These are phyloP conservation scores for Triplophysa rosa DNA, from an alignment of 2,113 vertebrate genomes.

Conservation along the genomic window DNA sequence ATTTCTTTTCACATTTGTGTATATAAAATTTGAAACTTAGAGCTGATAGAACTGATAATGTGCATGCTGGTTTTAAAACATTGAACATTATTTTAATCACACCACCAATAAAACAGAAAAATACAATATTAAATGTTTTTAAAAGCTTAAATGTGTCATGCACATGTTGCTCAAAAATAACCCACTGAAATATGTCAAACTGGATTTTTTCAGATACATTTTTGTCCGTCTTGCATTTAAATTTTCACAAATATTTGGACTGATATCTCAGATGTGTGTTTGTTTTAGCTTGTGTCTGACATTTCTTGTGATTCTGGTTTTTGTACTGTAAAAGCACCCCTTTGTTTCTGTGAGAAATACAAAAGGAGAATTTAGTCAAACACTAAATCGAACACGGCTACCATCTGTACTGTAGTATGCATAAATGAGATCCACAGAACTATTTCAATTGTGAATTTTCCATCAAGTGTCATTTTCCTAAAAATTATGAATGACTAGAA, in stretches of 20 bases:
- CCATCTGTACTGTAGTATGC: not conserved
- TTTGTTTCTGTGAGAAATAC: not conserved
- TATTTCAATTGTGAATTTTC: not conserved
- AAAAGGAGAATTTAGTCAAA: not conserved
- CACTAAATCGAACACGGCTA: not conserved
- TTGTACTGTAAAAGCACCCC: constrained; percentile 1
- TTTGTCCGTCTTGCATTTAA: constrained; percentile 4
- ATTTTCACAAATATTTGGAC: not conserved
- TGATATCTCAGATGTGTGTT: constrained; percentile 1
- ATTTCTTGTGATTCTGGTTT: not conserved
- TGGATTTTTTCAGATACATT: not conserved
- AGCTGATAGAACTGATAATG: not conserved
- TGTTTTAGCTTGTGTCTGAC: constrained; percentile 12
- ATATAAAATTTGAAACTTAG: not conserved
- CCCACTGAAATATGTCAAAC: too few species aligned
- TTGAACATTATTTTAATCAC: too few species aligned
- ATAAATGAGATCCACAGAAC: not conserved
- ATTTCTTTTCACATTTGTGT: not conserved
- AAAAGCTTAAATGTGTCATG: not conserved
- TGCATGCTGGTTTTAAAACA: not conserved
- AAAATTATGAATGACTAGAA: not conserved
- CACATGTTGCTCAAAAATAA: not conserved
- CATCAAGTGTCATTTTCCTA: not conserved
- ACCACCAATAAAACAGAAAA: not conserved
- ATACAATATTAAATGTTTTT: not conserved